Evolutionary conservation across 1,140 invertebrate species (phyloP).

Genomic region (Steinernema khuongi): DNA sequence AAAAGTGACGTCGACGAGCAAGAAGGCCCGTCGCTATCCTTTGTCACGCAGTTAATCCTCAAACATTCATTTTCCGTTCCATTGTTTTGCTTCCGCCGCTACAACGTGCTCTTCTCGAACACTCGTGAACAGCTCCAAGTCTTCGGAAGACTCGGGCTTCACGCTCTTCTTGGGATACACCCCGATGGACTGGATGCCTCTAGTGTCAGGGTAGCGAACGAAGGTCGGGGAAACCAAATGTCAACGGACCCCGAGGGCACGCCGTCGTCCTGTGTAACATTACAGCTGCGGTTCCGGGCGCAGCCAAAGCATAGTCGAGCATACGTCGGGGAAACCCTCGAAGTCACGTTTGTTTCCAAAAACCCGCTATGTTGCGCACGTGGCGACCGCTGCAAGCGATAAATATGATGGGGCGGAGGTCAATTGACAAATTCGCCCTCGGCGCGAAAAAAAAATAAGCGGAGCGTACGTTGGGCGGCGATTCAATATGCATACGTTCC

Average conservation of each 20-base stretch:
- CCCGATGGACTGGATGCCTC: no score
- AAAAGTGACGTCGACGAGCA: background rate
- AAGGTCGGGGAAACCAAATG: background rate
- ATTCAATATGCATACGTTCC: background rate
- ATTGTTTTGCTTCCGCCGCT: background rate
- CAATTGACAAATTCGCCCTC: background rate
- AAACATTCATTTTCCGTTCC: background rate
- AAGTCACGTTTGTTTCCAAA: background rate
- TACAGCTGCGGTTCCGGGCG: background rate
- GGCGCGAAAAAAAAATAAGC: background rate
- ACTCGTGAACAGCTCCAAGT: no score
- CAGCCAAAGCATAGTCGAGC: background rate
- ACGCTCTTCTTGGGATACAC: no score
- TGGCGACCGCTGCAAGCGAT: no score
- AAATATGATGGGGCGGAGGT: no score
- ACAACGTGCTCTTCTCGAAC: background rate
- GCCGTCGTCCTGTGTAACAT: background rate
- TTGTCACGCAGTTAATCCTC: conserved; percentile 1
- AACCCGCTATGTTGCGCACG: background rate
- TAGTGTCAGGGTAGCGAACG: no score
- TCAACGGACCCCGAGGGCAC: background rate
- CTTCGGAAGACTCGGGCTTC: no score
- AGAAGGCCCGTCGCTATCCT: background rate
- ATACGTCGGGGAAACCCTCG: conserved; percentile 3
- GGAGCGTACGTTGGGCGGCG: background rate